Evolutionary conservation across 1,140 invertebrate genomes (phyloP).

Genomic region (Latrodectus geometricus): DNA sequence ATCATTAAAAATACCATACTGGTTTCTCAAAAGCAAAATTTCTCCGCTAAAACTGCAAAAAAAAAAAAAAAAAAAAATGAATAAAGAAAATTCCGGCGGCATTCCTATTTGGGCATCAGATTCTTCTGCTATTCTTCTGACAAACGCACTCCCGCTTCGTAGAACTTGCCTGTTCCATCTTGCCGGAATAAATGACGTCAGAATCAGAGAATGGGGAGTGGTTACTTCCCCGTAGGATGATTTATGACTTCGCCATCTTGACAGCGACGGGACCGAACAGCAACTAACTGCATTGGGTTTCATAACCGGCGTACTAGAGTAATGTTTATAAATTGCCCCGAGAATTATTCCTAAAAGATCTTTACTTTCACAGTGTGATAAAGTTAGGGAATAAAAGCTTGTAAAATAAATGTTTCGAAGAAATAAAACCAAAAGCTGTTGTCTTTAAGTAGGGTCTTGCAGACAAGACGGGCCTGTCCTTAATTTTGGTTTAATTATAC

Average conservation of each 20-base stretch:
- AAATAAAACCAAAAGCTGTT: too few relatives aligned
- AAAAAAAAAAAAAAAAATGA: too few relatives aligned
- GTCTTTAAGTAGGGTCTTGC: too few relatives aligned
- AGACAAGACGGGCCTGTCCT: too few relatives aligned
- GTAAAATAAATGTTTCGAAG: too few relatives aligned
- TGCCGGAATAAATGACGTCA: constrained; percentile 9
- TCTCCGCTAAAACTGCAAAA: too few relatives aligned
- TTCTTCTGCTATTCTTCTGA: neutral
- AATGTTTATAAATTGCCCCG: constrained; percentile 10
- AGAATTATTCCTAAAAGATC: neutral
- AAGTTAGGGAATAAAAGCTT: too few relatives aligned
- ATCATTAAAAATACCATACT: too few relatives aligned
- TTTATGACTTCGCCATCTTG: neutral
- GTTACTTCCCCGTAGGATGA: neutral
- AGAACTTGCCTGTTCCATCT: neutral
- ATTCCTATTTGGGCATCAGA: neutral
- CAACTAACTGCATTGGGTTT: neutral
- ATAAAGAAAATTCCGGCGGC: too few relatives aligned
- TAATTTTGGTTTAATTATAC: too few relatives aligned
- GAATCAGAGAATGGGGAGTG: constrained; percentile 1
- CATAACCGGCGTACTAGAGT: neutral
- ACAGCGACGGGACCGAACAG: neutral
- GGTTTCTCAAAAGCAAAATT: too few relatives aligned
- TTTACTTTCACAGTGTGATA: neutral
- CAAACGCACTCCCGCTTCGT: neutral